phyloP scores from a whole-genome alignment of 2,797 vertebrate genomes.

The Lophotriccus pileatus region DNA sequence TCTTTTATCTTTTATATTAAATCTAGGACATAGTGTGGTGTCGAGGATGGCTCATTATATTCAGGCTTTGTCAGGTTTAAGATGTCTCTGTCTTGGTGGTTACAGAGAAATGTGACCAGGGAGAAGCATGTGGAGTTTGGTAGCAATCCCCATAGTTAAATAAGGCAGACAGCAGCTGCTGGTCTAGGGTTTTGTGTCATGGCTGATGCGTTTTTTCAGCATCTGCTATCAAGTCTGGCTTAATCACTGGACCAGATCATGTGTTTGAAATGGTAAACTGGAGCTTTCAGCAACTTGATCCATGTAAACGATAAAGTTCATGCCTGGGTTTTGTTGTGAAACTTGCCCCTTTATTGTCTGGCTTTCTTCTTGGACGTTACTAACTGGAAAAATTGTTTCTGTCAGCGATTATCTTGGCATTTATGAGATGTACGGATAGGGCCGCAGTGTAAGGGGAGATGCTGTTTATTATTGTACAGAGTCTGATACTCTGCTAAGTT shows the following conservation, averaged over 20 bases:
- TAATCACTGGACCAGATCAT: not conserved
- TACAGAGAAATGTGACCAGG: not conserved
- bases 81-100: not conserved
- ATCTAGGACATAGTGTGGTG: not conserved
- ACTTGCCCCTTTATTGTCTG: not conserved
- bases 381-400: not conserved
- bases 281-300: constrained; percentile 15
- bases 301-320: not conserved
- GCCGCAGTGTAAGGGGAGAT: not conserved
- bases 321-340: constrained; percentile 19
- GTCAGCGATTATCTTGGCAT: not conserved
- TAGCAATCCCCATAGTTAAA: not conserved
- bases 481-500: not conserved
- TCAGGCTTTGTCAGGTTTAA: not conserved
- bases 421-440: not conserved
- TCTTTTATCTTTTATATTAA: constrained; percentile 14
- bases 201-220: not conserved
- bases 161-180: constrained; percentile 13
- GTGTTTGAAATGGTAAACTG: constrained; percentile 23
- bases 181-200: not conserved
- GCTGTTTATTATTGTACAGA: not conserved
- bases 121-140: not conserved
- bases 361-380: not conserved
- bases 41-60: not conserved
- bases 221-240: not conserved